Base-by-base conservation (phyloP, 2,797 vertebrate species). In the Sebastes minor region DNA sequence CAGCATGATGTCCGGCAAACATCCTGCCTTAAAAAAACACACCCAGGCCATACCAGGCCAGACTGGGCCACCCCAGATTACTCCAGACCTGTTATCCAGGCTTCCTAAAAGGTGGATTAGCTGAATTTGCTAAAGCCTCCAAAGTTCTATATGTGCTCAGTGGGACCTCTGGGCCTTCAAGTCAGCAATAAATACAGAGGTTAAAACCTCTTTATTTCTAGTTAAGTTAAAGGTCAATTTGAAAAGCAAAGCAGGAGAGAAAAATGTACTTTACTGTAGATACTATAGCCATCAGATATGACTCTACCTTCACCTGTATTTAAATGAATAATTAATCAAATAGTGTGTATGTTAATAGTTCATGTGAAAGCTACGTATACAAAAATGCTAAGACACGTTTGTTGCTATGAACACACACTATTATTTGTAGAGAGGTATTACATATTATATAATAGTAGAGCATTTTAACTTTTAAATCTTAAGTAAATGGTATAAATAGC, bases 1-100 rank as follows among this genome's bases (percentile, higher is more conserved):
- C 90, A 94, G 89, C 86, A 89, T 84, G 85, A 85, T 68, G 74
- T 87, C 90, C 89, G 82, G 91, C 90, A 94, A 94, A 95, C 93
- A 94, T 92, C 90, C 92, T 90, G 87, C 80, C 83, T 92, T 91
- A 86, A 82, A 83, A 88, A 87, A 91, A 90, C 76, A 89, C 79
- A 83, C 27, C 68, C 70, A 81, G 75, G 71, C 46, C 75, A 78
- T 23, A 83, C 67, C 67, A 81, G 70, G 25, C 68, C 52, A 81
- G 68, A 68, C 55, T 74, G 42, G 68, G 68, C 49, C 56, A 75
- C 52, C 56, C 49, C 56, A 78, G 76, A 83, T 82, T 64, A 76
- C 61, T 76, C 42, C 32, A 76, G 65, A 76, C 74, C 46, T 76
- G 46, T 84, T 79, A 78, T 71, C 42, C 72, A 57, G 49, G 56